A percentile compares a stretch with the other conserved stretches of the same genome.
Conservation (phyloP, 1,140 invertebrate species). For the Psilanteris sp. region DNA sequence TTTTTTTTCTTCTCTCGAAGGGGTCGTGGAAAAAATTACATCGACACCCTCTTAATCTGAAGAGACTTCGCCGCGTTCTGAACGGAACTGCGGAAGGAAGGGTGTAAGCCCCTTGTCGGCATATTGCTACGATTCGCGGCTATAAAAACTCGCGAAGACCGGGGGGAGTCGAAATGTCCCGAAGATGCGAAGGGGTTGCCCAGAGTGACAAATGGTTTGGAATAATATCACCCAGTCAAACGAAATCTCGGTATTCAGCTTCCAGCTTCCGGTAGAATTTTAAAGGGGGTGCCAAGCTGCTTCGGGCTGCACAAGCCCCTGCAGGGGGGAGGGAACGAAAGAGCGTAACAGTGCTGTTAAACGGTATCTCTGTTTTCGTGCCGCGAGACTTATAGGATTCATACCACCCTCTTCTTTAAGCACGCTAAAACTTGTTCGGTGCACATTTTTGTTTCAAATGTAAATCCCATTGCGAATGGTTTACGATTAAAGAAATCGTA, state of each 20-base stretch:
- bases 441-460: conserved; percentile 12
- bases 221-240: conserved; percentile 79
- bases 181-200: conserved; percentile 75
- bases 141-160: conserved; percentile 74
- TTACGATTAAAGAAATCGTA: too few species aligned
- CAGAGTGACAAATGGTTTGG: conserved; percentile 80
- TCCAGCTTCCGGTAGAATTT: conserved; percentile 67
- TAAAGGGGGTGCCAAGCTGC: conserved; percentile 41
- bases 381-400: conserved; percentile 33
- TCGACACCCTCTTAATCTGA: conserved; percentile 76
- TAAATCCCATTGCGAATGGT: too few species aligned
- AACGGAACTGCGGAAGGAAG: conserved; percentile 58
- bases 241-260: conserved; percentile 71
- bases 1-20: too few species aligned
- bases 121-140: conserved; percentile 80
- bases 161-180: conserved; percentile 30
- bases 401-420: conserved; percentile 11
- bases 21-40: conserved; percentile 66
- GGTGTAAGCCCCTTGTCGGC: conserved; percentile 78
- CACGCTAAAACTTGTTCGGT: not conserved
- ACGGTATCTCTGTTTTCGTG: conserved; percentile 73
- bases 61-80: conserved; percentile 60
- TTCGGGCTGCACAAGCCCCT: conserved; percentile 24
- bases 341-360: conserved; percentile 73
- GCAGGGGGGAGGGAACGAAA: conserved; percentile 10